Percentiles rank a stretch among this genome's conserved stretches.
Conservation (phyloP, 2,113 vertebrate species). For the Rostratula benghalensis region DNA sequence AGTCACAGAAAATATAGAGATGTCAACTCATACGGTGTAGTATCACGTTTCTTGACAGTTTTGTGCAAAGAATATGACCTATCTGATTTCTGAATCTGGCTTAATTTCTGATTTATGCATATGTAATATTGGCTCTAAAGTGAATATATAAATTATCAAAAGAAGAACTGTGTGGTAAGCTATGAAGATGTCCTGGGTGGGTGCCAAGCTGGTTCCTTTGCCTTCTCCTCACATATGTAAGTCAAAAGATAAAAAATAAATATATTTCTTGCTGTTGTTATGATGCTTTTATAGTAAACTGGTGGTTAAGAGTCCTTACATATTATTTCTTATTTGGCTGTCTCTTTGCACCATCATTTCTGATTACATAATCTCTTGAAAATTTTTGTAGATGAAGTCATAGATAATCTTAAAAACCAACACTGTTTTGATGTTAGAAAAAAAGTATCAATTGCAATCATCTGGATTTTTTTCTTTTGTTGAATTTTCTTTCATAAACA, state of each 20-base stretch:
- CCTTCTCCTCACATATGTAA: neutral
- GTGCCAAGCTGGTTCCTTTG: neutral
- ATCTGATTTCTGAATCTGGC: neutral
- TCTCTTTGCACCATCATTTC: neutral
- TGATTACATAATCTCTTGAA: conserved; percentile 7
- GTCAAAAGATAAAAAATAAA: neutral
- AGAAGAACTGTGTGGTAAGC: neutral
- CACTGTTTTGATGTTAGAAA: conserved; percentile 17
- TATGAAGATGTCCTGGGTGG: neutral
- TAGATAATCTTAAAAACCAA: neutral
- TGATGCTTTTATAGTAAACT: neutral
- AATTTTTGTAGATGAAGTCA: conserved; percentile 29
- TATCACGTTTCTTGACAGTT: neutral
- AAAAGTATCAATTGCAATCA: conserved; percentile 21
- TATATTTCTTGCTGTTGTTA: neutral
- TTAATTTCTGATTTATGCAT: neutral
- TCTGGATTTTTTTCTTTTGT: conserved; percentile 28
- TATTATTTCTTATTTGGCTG: neutral
- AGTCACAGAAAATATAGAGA: neutral
- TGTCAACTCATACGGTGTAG: neutral
- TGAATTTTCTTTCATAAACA: conserved; percentile 10
- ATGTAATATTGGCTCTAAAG: neutral
- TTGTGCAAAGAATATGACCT: neutral
- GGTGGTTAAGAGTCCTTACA: neutral
- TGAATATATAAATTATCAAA: neutral